phyloP scores from a whole-genome alignment of 1,140 invertebrate species.

The Conus betulinus region DNA sequence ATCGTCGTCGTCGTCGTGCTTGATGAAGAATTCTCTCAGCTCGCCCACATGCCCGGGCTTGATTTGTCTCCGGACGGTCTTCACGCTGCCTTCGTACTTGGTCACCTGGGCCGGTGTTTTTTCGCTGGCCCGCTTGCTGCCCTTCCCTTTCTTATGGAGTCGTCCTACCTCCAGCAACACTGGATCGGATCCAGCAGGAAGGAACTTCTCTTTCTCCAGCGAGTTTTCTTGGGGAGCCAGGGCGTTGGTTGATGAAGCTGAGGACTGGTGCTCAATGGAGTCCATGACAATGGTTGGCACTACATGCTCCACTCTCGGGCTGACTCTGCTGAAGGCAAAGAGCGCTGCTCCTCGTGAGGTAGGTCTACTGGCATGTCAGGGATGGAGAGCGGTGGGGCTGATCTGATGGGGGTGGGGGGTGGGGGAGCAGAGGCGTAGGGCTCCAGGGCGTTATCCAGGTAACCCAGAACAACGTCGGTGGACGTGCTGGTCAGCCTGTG shows the following conservation, averaged over 20 bases:
- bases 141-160: background rate
- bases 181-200: background rate
- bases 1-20: background rate
- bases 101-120: slow-evolving; percentile 19
- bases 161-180: background rate
- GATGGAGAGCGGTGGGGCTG: background rate
- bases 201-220: background rate
- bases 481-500: slow-evolving; percentile 31
- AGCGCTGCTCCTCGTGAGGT: background rate
- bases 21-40: slow-evolving; percentile 24
- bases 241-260: background rate
- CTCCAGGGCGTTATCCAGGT: slow-evolving; percentile 25
- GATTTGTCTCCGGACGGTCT: slow-evolving; percentile 30
- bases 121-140: slow-evolving; percentile 2
- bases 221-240: too few relatives aligned
- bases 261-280: background rate
- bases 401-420: slow-evolving; percentile 1
- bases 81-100: slow-evolving; percentile 34
- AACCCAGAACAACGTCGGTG: slow-evolving; percentile 16
- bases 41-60: slow-evolving; percentile 36
- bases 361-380: background rate
- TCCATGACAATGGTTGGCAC: background rate
- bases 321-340: background rate
- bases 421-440: background rate
- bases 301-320: background rate